Evolutionary conservation across 2,113 vertebrate genomes (phyloP), one percentile per base, ranked within the genome.

Genomic region (Salvelinus fontinalis): DNA sequence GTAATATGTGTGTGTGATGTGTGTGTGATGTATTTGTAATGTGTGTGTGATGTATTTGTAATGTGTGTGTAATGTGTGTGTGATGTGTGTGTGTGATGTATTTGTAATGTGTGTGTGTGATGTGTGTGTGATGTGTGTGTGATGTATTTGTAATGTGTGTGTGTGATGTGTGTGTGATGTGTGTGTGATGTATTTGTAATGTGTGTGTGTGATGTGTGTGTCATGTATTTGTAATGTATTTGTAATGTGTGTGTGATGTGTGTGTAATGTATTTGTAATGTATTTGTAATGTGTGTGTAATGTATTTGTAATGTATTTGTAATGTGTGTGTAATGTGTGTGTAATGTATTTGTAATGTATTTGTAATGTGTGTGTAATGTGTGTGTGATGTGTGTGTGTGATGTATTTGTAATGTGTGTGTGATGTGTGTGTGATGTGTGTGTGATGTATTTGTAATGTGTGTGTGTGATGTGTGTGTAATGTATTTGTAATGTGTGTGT

Each of bases 401-500:
- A 27, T 27, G 26, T 27, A 27, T 27, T 27, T 27, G 27, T 29
- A 29, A 29, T 5, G 24, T 65, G 22, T 65, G 62, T 22, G 60
- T 26, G 13, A 16, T 62, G 2, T 51, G 8, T 60, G 1, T 60
- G 26, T 14, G 29, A 26, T 5, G 26, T 67, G 65, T 27, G 65
- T 67, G 65, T 27, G 24, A 27, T 34, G 18, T 29, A 14, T 67
- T 27, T 67, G 26, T 67, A 9, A 29, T 62, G 2, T 51, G 14
- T 60, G 14, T 60, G 3, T 62, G 26, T 14, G n/a, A 24, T 39
- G 57, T 67, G 64, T 69, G 2, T 24, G 29, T 31, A 26, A n/a
- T 48, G 51, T n/a, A n/a, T n/a, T n/a, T n/a, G n/a, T n/a, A n/a
- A n/a, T 71, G 65, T 72, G 60, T 54, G 20, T 39, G 76, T 64